Evolutionary conservation across 2,113 vertebrate genomes (phyloP).

Genomic region (Hemiprocne comata): DNA sequence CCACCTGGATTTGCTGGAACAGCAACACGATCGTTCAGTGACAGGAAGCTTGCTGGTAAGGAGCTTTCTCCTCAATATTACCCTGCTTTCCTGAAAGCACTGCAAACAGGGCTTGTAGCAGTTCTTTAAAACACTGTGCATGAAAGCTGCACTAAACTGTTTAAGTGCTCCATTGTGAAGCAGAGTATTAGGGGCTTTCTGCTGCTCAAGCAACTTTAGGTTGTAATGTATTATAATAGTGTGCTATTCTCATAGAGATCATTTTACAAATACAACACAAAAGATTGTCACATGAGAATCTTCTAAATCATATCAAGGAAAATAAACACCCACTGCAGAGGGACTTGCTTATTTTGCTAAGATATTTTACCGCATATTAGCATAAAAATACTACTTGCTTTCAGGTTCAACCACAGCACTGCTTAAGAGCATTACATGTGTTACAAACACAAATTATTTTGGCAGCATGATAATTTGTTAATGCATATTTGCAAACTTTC

Average conservation of each 20-base stretch:
- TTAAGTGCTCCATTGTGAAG: slow-evolving; percentile 67
- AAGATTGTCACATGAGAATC: slow-evolving; percentile 62
- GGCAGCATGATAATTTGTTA: slow-evolving; percentile 48
- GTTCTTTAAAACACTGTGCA: slow-evolving; percentile 61
- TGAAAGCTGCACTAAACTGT: slow-evolving; percentile 73
- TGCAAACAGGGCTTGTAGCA: slow-evolving; percentile 62
- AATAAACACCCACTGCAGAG: slow-evolving; percentile 64
- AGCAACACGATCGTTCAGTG: slow-evolving; percentile 60
- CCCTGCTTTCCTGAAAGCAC: slow-evolving; percentile 63
- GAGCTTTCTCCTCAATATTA: slow-evolving; percentile 67
- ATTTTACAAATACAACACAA: slow-evolving; percentile 70
- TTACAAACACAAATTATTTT: slow-evolving; percentile 52
- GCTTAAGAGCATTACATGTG: slow-evolving; percentile 42
- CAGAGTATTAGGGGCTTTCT: slow-evolving; percentile 64
- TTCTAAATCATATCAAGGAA: slow-evolving; percentile 68
- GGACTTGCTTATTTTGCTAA: slow-evolving; percentile 67
- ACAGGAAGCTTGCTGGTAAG: slow-evolving; percentile 67
- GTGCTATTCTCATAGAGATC: slow-evolving; percentile 51
- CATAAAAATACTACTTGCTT: slow-evolving; percentile 71
- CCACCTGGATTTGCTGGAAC: slow-evolving; percentile 79
- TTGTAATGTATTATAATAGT: slow-evolving; percentile 66
- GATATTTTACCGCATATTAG: slow-evolving; percentile 58
- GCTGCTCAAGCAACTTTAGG: slow-evolving; percentile 66
- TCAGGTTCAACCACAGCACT: slow-evolving; percentile 57
- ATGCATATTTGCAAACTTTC: slow-evolving; percentile 53